Evolutionary conservation across 2,113 vertebrate species (phyloP), one percentile per base, ranked within the genome.

Genomic region (Festucalex cinctus): DNA sequence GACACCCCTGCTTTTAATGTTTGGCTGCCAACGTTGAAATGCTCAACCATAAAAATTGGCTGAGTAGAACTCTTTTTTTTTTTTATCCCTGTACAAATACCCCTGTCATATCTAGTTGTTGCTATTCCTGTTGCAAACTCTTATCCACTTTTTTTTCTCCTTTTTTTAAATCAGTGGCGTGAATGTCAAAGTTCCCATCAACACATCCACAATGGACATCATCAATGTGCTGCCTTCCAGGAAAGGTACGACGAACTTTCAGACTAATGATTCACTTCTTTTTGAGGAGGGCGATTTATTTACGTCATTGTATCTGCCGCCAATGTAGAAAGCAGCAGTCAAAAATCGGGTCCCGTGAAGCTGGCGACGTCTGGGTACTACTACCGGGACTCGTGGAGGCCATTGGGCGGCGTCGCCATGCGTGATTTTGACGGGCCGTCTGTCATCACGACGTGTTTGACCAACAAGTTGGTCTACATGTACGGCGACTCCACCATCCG

Each of bases 401-500:
- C 94, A 16, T 81, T 90, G 26, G 83, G 78, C 1, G 92, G 90
- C 62, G 76, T 90, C 20, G 9, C 43, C 2, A 69, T 88, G 80
- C 92, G 75, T 22, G 94, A 85, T 77, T 99, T 98, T 77, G 93
- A 93, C 54, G 78, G 91, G 6, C 91, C 95, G 0, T 88, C 91
- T 53, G 66, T 96, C 77, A 92, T 0, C 88, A 92, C n/a, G n/a
- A n/a, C n/a, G 66, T 99, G 97, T 86, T 91, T 99, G 78, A 88
- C 82, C 76, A 93, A 94, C 73, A 99, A 96, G 86, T 81, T 94
- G 80, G 84, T 99, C 59, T 84, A 96, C 85, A 90, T 99, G 78
- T 96, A 94, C 65, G 97, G 97, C 81, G 96, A 99, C 81, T 99
- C 96, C 12, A 99, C 97, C 46, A 92, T 94, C 63, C 92, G 97